Base-by-base conservation (phyloP, 1,140 invertebrate genomes). In the Halesus radiatus region DNA sequence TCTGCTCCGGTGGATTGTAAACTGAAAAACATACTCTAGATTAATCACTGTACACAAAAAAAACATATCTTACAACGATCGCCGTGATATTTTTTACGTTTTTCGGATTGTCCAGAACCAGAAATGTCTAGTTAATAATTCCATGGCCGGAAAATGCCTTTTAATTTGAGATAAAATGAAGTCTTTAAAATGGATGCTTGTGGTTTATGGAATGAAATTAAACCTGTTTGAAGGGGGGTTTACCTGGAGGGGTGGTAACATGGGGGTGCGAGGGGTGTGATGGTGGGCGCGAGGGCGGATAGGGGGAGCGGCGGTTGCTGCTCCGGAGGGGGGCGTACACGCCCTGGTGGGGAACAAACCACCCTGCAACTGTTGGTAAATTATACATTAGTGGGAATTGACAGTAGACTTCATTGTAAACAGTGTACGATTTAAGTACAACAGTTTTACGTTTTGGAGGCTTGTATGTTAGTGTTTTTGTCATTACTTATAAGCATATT, bases 301-400 rank as follows among this genome's bases (percentile, higher is more conserved):
- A 90, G 0, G 89, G 89, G 70, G 89, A 88, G 37, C 88, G 86
- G 58, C 89, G 81, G 76, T 86, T 88, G 52, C 87, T 85, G 70
- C 87, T 85, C 7, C 88, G 23, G 10, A 81, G 37, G 7, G 83
- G 75, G 4, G 88, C 86, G 76, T 90, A 90, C 22, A 89, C 76
- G 5, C 88, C 86, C 81, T 89, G 89, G 56, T 88, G 89, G 5
- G 89, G 86, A 32, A 90, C 88, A 77, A 90, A 89, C 89, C 88
- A 89, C 13, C 89, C 88, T n/a, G 88, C 88, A 79, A 90, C 89
- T 90, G 84, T 29, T 22, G 56, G n/a, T 8, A 45, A 45, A 45
- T 45, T 45, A 45, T 7, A 45, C 37, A 45, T 45, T 45, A 45
- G 7, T 45, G 13, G 1, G 32, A 4, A 37, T 3, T 1, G 32